These are phyloP conservation scores for Caenorhabditis latens DNA, from an alignment of 1,140 invertebrate genomes.

Conservation along the genomic window DNA sequence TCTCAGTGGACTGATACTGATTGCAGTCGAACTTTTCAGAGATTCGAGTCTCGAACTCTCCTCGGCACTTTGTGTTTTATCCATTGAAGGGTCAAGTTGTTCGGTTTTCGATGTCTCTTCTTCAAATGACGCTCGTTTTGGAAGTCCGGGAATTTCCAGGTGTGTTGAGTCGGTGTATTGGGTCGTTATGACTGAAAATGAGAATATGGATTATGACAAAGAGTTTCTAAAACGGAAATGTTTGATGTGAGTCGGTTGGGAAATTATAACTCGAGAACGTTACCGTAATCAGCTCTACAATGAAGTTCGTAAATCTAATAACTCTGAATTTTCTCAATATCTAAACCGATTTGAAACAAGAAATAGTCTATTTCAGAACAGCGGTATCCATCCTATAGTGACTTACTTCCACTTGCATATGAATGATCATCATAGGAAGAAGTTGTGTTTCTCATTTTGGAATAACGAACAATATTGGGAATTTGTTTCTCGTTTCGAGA, in stretches of 20 bases:
- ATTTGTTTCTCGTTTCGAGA: too few species aligned
- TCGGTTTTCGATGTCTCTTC: background rate
- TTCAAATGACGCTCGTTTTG: background rate
- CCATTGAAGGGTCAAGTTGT: background rate
- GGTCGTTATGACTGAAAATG: background rate
- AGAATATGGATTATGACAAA: too few species aligned
- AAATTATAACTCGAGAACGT: background rate
- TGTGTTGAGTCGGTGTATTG: background rate
- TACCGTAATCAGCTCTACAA: too few species aligned
- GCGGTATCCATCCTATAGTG: too few species aligned
- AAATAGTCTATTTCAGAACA: too few species aligned
- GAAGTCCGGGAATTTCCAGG: background rate
- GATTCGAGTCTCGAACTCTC: background rate
- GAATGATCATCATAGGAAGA: conserved; percentile 1
- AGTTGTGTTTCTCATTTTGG: background rate
- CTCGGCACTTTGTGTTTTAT: conserved; percentile 10
- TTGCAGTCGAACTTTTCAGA: too few species aligned
- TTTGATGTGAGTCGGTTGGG: too few species aligned
- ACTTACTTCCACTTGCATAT: conserved; percentile 6
- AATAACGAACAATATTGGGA: background rate
- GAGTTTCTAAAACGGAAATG: too few species aligned
- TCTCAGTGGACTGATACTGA: background rate
- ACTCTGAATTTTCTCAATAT: too few species aligned
- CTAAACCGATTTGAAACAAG: too few species aligned
- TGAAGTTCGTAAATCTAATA: too few species aligned